These are phyloP conservation scores for Sminthurinus aureus DNA, from an alignment of 2,888 invertebrate species.

Conservation along the genomic window DNA sequence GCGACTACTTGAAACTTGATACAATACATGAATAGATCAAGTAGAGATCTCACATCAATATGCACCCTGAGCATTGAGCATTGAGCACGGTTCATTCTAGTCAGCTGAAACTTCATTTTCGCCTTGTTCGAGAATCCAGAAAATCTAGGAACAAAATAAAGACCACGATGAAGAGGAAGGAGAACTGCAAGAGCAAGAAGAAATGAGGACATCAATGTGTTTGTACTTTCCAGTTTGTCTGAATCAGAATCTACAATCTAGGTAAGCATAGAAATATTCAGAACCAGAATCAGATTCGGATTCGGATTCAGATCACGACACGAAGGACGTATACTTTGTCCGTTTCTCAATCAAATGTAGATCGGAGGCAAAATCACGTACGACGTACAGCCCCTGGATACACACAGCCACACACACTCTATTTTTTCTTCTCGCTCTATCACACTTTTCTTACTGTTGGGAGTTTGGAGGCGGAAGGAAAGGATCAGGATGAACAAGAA, in stretches of 20 bases:
- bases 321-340: constrained; percentile 57
- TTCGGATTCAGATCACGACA: constrained; percentile 53
- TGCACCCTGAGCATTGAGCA: no score
- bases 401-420: constrained; percentile 9
- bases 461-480: neutral
- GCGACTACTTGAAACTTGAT: no score
- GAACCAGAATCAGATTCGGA: no score
- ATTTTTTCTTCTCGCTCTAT: no score
- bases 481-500: neutral
- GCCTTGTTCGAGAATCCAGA: no score
- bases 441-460: neutral
- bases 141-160: no score
- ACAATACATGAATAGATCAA: no score
- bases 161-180: neutral
- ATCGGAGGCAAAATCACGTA: constrained; percentile 56
- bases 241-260: neutral
- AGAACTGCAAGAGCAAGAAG: neutral
- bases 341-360: constrained; percentile 60
- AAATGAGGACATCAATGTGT: neutral
- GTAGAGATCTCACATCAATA: no score
- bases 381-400: constrained; percentile 28
- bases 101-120: no score
- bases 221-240: neutral
- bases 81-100: no score
- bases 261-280: constrained; percentile 46